Evolutionary conservation across 1,140 invertebrate genomes (phyloP), one percentile per base, ranked within the genome.

Genomic region (Melanaphis sacchari): DNA sequence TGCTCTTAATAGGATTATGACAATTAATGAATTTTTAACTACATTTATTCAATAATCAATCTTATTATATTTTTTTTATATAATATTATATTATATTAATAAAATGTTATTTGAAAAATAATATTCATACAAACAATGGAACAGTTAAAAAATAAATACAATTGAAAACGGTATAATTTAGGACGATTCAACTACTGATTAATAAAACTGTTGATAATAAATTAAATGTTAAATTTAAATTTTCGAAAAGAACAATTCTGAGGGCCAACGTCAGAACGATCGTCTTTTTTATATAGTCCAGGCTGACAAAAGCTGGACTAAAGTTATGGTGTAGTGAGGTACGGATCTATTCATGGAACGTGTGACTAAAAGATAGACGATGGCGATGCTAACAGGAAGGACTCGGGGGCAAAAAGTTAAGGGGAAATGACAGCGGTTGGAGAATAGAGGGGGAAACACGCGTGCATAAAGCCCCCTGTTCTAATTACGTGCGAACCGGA

Each of bases 401-500:
- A 82, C 38, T 82, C 22, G 21, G 59, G 26, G 36, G 38, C 3
- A 43, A 26, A 31, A 87, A 41, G 41, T 41, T 11, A 41, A 26
- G 3, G 40, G 4, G 15, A 24, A 31, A 15, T 40, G 24, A 11
- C 0, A 26, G 36, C 0, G 36, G 21, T 8, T 52, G 52, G 22
- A 0, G 36, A 2, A n/a, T 24, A 4, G 36, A 11, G 11, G 24
- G 11, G 11, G 15, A 24, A 38, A 76, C 52, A 36, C 26, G 31
- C 21, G 54, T 31, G 90, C 31, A 40, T 81, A 66, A 46, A 87
- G 85, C 41, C 85, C 88, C 66, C 1, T 38, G 76, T 82, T 82
- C 43, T 93, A 85, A 93, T 85, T 85, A 85, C 76, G 91, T 93
- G 91, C 84, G 91, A 92, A 85, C 91, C 91, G 76, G 84, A 90